A percentile compares a stretch with the other conserved stretches of the same genome.
phyloP scores from a whole-genome alignment of 2,888 invertebrate species.

The Papilio gigon region DNA sequence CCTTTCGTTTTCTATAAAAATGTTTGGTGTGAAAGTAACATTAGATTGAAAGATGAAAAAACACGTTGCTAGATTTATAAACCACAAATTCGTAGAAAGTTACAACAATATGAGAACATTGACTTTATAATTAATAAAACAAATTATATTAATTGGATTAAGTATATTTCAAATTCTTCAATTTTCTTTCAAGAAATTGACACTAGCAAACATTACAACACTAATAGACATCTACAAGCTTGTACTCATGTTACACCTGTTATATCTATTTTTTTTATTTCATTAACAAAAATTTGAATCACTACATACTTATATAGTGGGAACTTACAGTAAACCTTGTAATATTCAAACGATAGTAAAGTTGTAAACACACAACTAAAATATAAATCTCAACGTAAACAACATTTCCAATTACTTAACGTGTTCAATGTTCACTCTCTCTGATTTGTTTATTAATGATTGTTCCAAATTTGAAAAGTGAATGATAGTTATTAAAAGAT shows the following conservation, averaged over 20 bases:
- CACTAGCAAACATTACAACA: too few relatives aligned
- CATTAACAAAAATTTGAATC: too few relatives aligned
- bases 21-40: background rate
- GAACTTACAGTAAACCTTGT: too few relatives aligned
- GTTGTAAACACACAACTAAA: too few relatives aligned
- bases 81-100: slow-evolving; percentile 10
- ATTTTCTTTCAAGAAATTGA: too few relatives aligned
- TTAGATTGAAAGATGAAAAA: background rate
- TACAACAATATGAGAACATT: background rate
- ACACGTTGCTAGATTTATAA: background rate
- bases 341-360: background rate
- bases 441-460: slow-evolving; percentile 59
- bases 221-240: too few relatives aligned
- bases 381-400: too few relatives aligned
- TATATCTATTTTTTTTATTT: too few relatives aligned
- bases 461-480: slow-evolving; percentile 62
- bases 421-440: slow-evolving; percentile 54
- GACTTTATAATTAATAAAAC: background rate
- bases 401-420: slow-evolving; percentile 41
- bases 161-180: too few relatives aligned
- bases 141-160: too few relatives aligned
- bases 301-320: too few relatives aligned
- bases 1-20: slow-evolving; percentile 44
- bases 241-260: too few relatives aligned
- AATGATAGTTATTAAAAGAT: slow-evolving; percentile 53